A percentile compares a stretch with the other conserved stretches of the same genome.
phyloP scores from a whole-genome alignment of 1,140 invertebrate genomes.

The Orussus abietinus region DNA sequence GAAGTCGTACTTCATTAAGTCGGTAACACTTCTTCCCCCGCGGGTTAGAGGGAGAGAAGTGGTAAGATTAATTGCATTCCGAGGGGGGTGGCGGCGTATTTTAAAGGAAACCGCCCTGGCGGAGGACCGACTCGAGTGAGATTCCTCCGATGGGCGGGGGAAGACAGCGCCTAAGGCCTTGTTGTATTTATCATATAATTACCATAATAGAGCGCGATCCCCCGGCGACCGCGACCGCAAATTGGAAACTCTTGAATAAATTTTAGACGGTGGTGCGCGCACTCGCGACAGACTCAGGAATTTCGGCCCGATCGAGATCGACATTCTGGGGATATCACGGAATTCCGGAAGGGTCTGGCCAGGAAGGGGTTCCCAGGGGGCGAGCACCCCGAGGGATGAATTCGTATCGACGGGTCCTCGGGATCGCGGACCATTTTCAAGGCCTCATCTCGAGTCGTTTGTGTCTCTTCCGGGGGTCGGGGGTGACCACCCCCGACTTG shows the following conservation, averaged over 20 bases:
- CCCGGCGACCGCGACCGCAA: conserved; percentile 42
- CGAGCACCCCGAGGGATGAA: conserved; percentile 20
- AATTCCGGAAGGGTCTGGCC: no score
- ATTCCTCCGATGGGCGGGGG: conserved; percentile 24
- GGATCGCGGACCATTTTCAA: conserved; percentile 28
- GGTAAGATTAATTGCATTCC: conserved; percentile 55
- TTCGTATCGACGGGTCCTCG: conserved; percentile 27
- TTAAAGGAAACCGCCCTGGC: conserved; percentile 45
- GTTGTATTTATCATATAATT: conserved; percentile 57
- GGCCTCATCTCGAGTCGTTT: conserved; percentile 28
- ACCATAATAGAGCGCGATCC: conserved; percentile 50
- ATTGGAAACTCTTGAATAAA: conserved; percentile 51
- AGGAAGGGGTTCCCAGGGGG: no score
- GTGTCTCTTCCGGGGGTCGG: conserved; percentile 15
- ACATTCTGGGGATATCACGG: no score
- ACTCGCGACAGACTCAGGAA: no score
- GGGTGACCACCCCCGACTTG: no score
- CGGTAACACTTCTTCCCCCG: conserved; percentile 48
- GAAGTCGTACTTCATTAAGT: conserved; percentile 53
- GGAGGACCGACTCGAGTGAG: conserved; percentile 32
- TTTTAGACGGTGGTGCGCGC: conserved; percentile 27
- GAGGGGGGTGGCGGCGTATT: conserved; percentile 43
- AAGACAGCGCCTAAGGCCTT: conserved; percentile 47
- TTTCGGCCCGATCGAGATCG: no score
- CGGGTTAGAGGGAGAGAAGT: conserved; percentile 14